Evolutionary conservation across 2,113 vertebrate species (phyloP), one percentile per base, ranked within the genome.

Genomic region (Vireo altiloquus): DNA sequence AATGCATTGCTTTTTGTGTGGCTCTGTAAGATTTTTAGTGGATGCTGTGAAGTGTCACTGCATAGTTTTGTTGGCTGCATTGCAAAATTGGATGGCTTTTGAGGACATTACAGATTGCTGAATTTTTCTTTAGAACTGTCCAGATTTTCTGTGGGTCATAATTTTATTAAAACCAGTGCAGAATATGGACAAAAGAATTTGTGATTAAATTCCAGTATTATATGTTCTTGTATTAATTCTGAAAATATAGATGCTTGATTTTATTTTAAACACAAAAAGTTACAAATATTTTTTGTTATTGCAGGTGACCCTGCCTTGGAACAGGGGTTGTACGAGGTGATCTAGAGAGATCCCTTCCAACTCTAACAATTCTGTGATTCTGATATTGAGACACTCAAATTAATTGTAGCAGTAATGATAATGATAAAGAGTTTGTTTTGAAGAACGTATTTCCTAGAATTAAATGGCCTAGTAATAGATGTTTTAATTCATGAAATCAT

Each of bases 1-100:
- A 95, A 85, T 91, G 70, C 21, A 70, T 70, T 80, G 35, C 18
- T 72, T 72, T 87, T 88, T 91, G 35, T 95, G 93, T 90, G 75
- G 75, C 63, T 78, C 61, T 91, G 50, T 25, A 82, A 57, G 22
- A 54, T 54, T 87, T 92, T 92, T 79, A 82, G 31, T 54, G 66
- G 70, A 63, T 87, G 20, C 49, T 74, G 4, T 7, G 19, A 33
- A 83, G 52, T 71, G 84, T 87, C 49, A 66, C 30, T 82, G 17
- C 74, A 79, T 69, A 76, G 70, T 85, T 96, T 71, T 54, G 23
- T 94, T 94, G 86, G 49, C 80, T 81, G 33, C 47, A 20, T 16
- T 95, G 76, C 79, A 93, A 70, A 90, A 77, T 42, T 15, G 40
- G 54, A 56, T 91, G 70, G 25, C 54, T 82, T 82, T 87, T 87